These are phyloP conservation scores for Notoglanidium macrostoma DNA, from an alignment of 2,797 vertebrate species.

Conservation along the genomic window DNA sequence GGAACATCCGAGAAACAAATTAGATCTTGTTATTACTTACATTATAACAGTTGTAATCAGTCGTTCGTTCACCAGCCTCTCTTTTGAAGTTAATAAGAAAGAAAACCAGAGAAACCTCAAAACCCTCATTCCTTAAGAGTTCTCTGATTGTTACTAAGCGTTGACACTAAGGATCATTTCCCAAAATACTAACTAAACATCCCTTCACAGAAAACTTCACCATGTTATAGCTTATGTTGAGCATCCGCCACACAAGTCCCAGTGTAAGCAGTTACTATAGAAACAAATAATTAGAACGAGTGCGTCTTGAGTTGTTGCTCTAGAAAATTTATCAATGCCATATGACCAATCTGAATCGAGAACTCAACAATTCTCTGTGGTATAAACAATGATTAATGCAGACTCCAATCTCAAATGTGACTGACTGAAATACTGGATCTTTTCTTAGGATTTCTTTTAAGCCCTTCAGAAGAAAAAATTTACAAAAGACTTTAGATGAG, in stretches of 20 bases:
- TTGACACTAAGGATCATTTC: neutral
- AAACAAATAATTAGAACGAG: neutral
- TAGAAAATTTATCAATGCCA: neutral
- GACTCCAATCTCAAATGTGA: neutral
- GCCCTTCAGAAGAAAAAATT: neutral
- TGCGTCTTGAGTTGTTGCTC: neutral
- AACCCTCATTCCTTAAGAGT: neutral
- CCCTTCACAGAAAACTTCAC: neutral
- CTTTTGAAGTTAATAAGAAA: neutral
- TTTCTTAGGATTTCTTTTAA: slow-evolving; percentile 19
- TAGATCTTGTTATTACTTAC: neutral
- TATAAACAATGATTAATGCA: slow-evolving; percentile 13
- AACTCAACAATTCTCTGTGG: neutral
- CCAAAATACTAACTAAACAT: neutral
- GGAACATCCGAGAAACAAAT: neutral
- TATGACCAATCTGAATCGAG: neutral
- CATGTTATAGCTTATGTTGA: neutral
- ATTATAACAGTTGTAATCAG: neutral
- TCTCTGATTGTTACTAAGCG: neutral
- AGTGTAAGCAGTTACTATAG: neutral
- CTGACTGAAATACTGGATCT: neutral
- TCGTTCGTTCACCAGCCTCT: neutral
- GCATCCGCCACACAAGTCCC: neutral
- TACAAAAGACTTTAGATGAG: slow-evolving; percentile 34
- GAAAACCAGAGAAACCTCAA: neutral